These are phyloP conservation scores for Peromyscus californicus DNA, from an alignment of 2,113 vertebrate species.

Conservation along the genomic window DNA sequence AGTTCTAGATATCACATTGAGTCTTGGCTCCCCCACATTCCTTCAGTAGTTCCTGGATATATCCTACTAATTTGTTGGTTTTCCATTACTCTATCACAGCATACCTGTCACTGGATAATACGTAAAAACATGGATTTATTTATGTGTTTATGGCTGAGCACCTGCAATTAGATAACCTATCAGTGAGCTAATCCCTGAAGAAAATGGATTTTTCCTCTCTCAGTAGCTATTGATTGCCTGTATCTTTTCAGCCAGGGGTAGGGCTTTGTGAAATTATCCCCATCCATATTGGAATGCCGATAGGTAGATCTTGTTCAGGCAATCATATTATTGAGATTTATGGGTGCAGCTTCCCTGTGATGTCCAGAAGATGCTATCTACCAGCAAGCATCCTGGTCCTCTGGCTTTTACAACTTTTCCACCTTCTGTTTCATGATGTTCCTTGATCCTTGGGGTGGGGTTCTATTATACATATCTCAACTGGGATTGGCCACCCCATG, in stretches of 20 bases:
- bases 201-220: neutral
- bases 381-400: neutral
- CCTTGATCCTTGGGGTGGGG: neutral
- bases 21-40: neutral
- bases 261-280: neutral
- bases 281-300: neutral
- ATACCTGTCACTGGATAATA: neutral
- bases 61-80: neutral
- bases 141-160: neutral
- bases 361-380: neutral
- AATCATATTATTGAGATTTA: neutral
- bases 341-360: neutral
- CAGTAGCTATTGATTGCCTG: neutral
- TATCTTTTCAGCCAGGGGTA: neutral
- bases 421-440: neutral
- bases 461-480: neutral
- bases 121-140: neutral
- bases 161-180: neutral
- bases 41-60: conserved; percentile 15
- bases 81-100: neutral
- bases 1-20: neutral
- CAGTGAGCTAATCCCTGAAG: neutral
- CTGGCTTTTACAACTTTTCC: neutral
- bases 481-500: neutral
- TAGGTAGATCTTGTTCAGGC: neutral